Conservation (phyloP, 2,888 invertebrate species). For the Cheiracanthium punctorium region DNA sequence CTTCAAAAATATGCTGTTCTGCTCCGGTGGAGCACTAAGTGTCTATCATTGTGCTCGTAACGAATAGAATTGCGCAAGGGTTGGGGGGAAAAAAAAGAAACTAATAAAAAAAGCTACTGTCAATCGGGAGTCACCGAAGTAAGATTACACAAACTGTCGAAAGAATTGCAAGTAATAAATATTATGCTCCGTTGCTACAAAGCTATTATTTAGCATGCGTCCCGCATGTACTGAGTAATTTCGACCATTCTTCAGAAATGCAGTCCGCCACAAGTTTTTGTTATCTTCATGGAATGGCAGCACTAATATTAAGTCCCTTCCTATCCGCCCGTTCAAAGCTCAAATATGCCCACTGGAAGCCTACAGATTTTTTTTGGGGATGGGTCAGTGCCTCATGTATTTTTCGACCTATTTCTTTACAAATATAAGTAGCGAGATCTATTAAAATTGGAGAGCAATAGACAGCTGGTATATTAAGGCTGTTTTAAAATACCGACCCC, state of each 20-base stretch:
- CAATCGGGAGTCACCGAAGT: background rate
- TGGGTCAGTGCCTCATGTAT: too few relatives aligned
- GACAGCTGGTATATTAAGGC: too few relatives aligned
- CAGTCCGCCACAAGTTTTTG: background rate
- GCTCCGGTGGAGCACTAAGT: slow-evolving; percentile 55
- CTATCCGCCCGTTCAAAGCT: too few relatives aligned
- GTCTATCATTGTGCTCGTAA: slow-evolving; percentile 22
- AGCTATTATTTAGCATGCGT: background rate
- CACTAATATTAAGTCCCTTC: too few relatives aligned
- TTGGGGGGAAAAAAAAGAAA: background rate
- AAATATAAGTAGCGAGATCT: too few relatives aligned
- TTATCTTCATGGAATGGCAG: background rate
- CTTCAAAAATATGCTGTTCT: slow-evolving; percentile 29
- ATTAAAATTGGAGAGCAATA: too few relatives aligned
- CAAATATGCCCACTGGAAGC: too few relatives aligned
- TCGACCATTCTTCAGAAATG: background rate
- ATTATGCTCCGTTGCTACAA: background rate
- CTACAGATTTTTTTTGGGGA: too few relatives aligned
- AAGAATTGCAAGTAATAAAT: slow-evolving; percentile 3
- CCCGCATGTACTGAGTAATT: background rate
- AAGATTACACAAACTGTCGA: background rate
- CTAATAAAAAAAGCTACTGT: background rate
- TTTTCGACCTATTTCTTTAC: too few relatives aligned
- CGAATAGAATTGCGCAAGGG: background rate
- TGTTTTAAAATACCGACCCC: too few relatives aligned